Evolutionary conservation across 2,113 vertebrate species (phyloP).

Genomic region (Oncorhynchus gorbuscha): DNA sequence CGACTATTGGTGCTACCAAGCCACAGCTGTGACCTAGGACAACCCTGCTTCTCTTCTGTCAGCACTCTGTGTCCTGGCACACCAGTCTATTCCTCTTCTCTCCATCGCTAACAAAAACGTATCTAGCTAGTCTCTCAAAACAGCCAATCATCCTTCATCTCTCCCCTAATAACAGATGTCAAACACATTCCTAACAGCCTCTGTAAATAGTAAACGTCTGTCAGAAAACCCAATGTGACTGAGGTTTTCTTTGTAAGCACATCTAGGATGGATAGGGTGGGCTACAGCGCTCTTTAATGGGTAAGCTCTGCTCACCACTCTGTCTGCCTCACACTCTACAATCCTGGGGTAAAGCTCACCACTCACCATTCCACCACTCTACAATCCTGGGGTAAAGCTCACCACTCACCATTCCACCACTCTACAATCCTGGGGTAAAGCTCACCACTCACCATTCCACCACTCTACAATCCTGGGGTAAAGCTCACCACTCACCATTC

Average conservation of each 20-base stretch:
- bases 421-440: too few species aligned
- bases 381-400: too few species aligned
- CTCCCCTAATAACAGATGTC: neutral
- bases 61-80: neutral
- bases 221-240: neutral
- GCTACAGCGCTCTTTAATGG: neutral
- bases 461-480: too few species aligned
- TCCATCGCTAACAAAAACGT: neutral
- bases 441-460: too few species aligned
- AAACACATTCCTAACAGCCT: neutral
- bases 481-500: too few species aligned
- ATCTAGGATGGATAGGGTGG: neutral
- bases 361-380: too few species aligned
- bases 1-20: too few species aligned
- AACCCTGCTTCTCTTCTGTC: neutral
- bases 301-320: neutral
- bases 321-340: neutral
- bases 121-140: neutral
- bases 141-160: neutral
- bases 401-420: too few species aligned
- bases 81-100: neutral
- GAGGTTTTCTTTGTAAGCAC: constrained; percentile 8
- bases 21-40: too few species aligned
- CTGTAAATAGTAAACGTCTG: constrained; percentile 14
- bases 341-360: too few species aligned